phyloP scores from a whole-genome alignment of 2,797 vertebrate species.

The Caiman crocodilus region DNA sequence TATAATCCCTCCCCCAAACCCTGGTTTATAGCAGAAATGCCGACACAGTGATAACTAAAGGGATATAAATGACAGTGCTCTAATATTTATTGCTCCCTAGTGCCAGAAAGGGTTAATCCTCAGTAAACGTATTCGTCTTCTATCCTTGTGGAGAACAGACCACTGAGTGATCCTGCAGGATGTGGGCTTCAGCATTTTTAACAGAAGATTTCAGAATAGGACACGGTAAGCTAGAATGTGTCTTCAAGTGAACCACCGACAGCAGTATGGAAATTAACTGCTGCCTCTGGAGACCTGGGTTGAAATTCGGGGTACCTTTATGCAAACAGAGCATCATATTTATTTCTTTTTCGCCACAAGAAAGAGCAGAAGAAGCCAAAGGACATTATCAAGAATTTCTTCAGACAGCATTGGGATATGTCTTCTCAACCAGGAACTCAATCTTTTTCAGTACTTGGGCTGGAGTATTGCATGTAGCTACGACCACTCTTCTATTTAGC shows the following conservation, averaged over 20 bases:
- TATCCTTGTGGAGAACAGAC: constrained; percentile 66
- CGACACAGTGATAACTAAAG: constrained; percentile 78
- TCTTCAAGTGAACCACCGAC: constrained; percentile 42
- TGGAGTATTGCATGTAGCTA: not conserved
- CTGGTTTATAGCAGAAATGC: constrained; percentile 82
- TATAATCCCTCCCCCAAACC: constrained; percentile 79
- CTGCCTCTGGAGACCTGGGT: not conserved
- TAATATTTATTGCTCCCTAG: constrained; percentile 81
- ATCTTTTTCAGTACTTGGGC: not conserved
- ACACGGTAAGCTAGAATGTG: constrained; percentile 20
- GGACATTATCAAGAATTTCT: accelerated
- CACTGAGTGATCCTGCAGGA: constrained; percentile 47
- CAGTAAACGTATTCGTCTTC: constrained; percentile 75
- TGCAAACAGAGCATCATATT: not conserved
- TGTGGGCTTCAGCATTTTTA: constrained; percentile 7
- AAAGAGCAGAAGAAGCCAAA: not conserved
- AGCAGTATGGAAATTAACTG: constrained; percentile 51
- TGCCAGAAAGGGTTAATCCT: constrained; percentile 80
- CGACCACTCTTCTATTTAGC: not conserved
- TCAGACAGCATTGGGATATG: not conserved
- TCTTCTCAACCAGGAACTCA: not conserved
- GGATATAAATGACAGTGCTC: constrained; percentile 65
- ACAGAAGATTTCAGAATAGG: constrained; percentile 51
- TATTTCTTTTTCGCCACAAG: not conserved
- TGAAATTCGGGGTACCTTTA: constrained; percentile 27